Evolutionary conservation across 2,113 vertebrate species (phyloP), one percentile per base, ranked within the genome.

Genomic region (Tautogolabrus adspersus): DNA sequence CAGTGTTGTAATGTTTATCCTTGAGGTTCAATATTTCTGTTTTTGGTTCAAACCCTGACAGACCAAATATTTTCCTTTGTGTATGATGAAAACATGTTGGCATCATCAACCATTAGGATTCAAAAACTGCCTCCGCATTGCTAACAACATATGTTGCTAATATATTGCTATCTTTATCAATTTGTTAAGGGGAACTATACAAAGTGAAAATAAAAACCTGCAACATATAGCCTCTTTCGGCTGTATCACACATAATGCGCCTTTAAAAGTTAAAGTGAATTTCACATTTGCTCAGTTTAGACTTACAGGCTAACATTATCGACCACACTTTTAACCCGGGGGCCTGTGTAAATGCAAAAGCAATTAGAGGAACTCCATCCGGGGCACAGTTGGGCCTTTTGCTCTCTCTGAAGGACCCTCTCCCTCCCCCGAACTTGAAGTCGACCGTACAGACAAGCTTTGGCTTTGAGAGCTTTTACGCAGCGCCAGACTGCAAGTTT

Each of bases 351-450:
- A 88, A 91, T 58, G 84, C 76, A 83, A 73, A 77, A 72, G 82
- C 80, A 90, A 91, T 90, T 87, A 87, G 78, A 82, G 74, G 75
- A 91, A 88, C 80, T 91, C 72, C 88, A 93, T 92, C 92, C 90
- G 88, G 92, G 90, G 87, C 84, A 91, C 63, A 60, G 74, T 22
- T 52, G 69, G 82, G 82, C 61, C 84, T 84, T 90, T 76, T 85
- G 81, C 86, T 90, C 75, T 81, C 58, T 77, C 79, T 40, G 58
- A 83, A 86, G 37, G 71, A 74, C 76, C 69, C 80, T 87, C 73
- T 88, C 87, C 92, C 91, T 92, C 90, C 91, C 91, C 91, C 92
- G 94, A 94, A 94, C 93, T 94, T 95, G 94, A 95, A 95, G 87
- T 94, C 93, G 90, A 94, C 90, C 91, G 88, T 85, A 87, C 69